Evolutionary conservation across 2,113 vertebrate species (phyloP), one percentile per base, ranked within the genome.

Genomic region (Oncorhynchus masou): DNA sequence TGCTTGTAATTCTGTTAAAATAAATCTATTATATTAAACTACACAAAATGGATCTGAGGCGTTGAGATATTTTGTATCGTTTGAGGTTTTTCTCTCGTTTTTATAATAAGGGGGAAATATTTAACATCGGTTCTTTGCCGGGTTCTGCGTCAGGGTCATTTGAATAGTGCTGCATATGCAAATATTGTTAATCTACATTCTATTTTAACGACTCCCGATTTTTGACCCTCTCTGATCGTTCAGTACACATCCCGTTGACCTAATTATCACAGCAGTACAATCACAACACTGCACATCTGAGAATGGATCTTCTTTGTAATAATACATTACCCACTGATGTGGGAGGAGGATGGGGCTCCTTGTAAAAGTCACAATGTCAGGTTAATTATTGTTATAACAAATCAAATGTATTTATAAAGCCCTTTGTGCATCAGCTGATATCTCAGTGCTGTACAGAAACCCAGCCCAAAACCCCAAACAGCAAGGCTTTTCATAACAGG

Each of bases 131-230:
- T 81, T 82, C 79, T 68, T 16, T 31, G 54, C 34, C 68, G 68
- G 39, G 72, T 51, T 68, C 11, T 77, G 79, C 80, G 78, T 79
- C n/a, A 3, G 82, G 71, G 68, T 45, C 27, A 80, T 88, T 83
- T 85, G 54, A 88, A 88, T 81, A 86, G 62, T 82, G 86, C 87
- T 85, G 71, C 82, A 76, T 68, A 9, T 34, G 80, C 86, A 84
- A 74, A 39, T 77, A 77, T 34, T 78, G 80, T 74, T 15, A 12
- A 71, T 78, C 71, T 77, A 27, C 71, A 54, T 78, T 85, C 71
- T 87, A 74, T 85, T 83, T 79, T 82, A 83, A 84, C 74, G 73
- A 81, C 77, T 20, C 31, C 39, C 34, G 65, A 9, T 70, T 71
- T 71, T 72, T 27, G 7, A 62, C 48, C 73, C 8, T 5, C 45